Evolutionary conservation across 2,113 vertebrate genomes (phyloP), one percentile per base, ranked within the genome.

Genomic region (Hepsetus odoe): DNA sequence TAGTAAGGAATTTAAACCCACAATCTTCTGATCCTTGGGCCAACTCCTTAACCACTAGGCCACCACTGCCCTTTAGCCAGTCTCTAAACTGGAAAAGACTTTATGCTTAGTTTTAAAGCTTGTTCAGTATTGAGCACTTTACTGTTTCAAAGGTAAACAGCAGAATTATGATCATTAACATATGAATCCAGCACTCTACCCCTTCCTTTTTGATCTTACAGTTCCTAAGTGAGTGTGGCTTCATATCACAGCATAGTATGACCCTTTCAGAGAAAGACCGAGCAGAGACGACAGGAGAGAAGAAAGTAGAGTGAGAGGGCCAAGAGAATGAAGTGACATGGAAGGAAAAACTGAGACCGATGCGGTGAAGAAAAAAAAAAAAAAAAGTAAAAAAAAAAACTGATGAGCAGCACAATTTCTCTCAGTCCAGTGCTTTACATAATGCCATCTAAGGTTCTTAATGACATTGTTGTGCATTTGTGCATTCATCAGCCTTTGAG

Each of bases 381-480:
- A n/a, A n/a, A n/a, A n/a, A n/a, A n/a, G n/a, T n/a, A n/a, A n/a
- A n/a, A n/a, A n/a, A n/a, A n/a, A n/a, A n/a, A 3, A 46, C 44
- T 46, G 44, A 46, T 9, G 14, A 88, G 53, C 26, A 81, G 84
- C 81, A 12, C 1, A 33, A 72, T 81, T 58, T 56, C 88, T 13
- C 77, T 53, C 24, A 76, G 73, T 26, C 30, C 22, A 71, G 51
- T 59, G 72, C 49, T 72, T 68, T 77, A 84, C 40, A 38, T 40
- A 80, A 76, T 74, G 67, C 40, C 20, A 16, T 65, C 30, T 18
- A 8, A 40, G 22, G 35, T 35, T 38, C n/a, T 22, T n/a, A 24
- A 55, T 51, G 62, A 74, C 78, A 74, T 74, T 64, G 51, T 64
- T 49, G 65, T 68, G 59, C 73, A 59, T 44, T 59, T 42, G 33